Conservation (phyloP, 2,797 vertebrate genomes). For the Tarsius wallacei region DNA sequence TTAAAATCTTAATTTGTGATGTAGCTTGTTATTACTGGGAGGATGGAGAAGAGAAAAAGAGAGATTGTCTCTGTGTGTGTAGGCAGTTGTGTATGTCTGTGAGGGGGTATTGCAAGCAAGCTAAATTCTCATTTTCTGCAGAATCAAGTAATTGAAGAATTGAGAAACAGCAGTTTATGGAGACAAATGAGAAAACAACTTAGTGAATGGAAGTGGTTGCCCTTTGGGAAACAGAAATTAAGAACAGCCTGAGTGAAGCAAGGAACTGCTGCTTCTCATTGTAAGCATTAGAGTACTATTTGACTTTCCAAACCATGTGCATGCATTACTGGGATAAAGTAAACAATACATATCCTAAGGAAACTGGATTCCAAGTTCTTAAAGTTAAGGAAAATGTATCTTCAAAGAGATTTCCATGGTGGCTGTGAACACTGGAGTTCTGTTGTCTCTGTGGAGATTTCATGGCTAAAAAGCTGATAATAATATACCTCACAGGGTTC, state of each 20-base stretch:
- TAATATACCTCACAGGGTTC: neutral
- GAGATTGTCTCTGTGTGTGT: too few species aligned
- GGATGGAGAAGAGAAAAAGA: neutral
- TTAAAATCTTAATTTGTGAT: neutral
- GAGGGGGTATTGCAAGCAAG: neutral
- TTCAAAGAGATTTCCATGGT: slow-evolving; percentile 21
- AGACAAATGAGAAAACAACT: neutral
- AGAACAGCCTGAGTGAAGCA: neutral
- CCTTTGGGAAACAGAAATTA: neutral
- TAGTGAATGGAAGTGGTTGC: neutral
- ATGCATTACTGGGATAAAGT: neutral
- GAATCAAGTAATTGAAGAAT: neutral
- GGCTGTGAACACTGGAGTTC: neutral
- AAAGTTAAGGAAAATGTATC: neutral
- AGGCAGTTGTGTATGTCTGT: too few species aligned
- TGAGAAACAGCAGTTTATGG: neutral
- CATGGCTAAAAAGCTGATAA: neutral
- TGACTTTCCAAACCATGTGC: neutral
- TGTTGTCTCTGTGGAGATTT: neutral
- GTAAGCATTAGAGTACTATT: accelerated
- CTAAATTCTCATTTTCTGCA: neutral
- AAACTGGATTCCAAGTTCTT: neutral
- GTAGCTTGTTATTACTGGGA: neutral
- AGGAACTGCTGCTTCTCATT: neutral
- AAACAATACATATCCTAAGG: neutral